A percentile compares a stretch with the other conserved stretches of the same genome.
Conservation (phyloP, 2,888 invertebrate genomes). For the Heterodera filipjevi region DNA sequence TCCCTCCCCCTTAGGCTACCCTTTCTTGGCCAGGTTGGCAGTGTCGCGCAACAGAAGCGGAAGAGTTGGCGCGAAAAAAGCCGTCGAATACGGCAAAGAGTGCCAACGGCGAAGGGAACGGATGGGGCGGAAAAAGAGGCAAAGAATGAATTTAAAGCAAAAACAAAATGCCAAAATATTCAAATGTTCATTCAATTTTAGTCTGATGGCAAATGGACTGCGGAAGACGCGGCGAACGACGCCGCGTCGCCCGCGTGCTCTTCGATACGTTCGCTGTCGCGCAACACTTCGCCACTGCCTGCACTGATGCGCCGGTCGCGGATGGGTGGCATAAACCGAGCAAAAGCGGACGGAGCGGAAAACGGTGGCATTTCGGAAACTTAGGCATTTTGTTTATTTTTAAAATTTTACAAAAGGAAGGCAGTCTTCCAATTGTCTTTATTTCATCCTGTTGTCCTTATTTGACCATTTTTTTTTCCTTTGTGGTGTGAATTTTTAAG, state of each 20-base stretch:
- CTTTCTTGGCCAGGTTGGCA: neutral
- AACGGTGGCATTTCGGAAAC: neutral
- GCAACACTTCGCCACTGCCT: neutral
- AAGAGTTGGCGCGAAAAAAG: neutral
- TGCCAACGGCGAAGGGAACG: neutral
- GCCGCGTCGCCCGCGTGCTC: slow-evolving; percentile 6
- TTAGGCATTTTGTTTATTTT: neutral
- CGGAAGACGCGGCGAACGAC: neutral
- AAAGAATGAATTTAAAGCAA: neutral
- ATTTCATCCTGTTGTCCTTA: too few relatives aligned
- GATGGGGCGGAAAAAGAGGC: slow-evolving; percentile 30
- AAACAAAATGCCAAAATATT: neutral
- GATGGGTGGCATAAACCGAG: neutral
- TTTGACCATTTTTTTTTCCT: too few relatives aligned
- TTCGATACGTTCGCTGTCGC: neutral
- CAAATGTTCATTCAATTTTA: neutral
- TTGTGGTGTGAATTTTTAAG: too few relatives aligned
- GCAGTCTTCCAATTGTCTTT: too few relatives aligned
- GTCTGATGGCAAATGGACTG: neutral
- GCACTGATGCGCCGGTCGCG: slow-evolving; percentile 10
- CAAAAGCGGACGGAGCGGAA: neutral
- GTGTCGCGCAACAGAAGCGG: neutral
- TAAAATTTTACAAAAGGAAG: neutral
- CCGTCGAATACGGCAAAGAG: neutral
- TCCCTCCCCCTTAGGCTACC: neutral